Evolutionary conservation across 2,888 invertebrate genomes (phyloP), one percentile per base, ranked within the genome.

Genomic region (Apoda limacodes): DNA sequence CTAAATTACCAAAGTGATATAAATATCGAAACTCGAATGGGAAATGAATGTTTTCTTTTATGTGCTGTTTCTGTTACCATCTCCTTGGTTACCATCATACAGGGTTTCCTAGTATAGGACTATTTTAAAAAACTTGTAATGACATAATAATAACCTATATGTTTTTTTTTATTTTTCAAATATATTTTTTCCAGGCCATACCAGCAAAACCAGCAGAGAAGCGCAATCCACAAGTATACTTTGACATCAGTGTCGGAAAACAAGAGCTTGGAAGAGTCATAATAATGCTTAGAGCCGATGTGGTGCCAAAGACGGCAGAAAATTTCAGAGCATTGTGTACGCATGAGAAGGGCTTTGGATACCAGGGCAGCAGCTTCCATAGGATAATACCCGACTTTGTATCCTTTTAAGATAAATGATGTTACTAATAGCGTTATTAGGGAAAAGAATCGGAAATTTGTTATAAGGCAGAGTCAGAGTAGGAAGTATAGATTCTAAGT

Each of bases 341-440:
- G 1, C 93, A 96, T 60, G 98, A 99, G 61, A 95, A 96, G 61
- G 98, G 98, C 0, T 98, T 89, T 60, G 98, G 98, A 0, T 99
- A 89, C 69, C 94, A 96, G 71, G 93, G 92, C 3, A 92, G 92
- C 56, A 80, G 84, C 22, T 93, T 98, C 59, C 98, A 96, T 62
- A 75, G 98, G 51, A 91, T 98, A 32, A 98, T 98, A 64, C 96
- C 98, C n/a, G 94, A 95, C 57, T 98, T 99, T 85, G 96, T 98
- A 92, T 86, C 85, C 85, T 87, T 86, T 78, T 43, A 10, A 27
- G 33, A 30, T n/a, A n/a, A n/a, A n/a, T n/a, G n/a, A n/a, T n/a
- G n/a, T n/a, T n/a, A n/a, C n/a, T n/a, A n/a, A n/a, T n/a, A n/a
- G n/a, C n/a, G n/a, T n/a, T n/a, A n/a, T n/a, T n/a, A n/a, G n/a